Conservation (phyloP, 2,888 invertebrate genomes). For the Anoplius nigerrimus region DNA sequence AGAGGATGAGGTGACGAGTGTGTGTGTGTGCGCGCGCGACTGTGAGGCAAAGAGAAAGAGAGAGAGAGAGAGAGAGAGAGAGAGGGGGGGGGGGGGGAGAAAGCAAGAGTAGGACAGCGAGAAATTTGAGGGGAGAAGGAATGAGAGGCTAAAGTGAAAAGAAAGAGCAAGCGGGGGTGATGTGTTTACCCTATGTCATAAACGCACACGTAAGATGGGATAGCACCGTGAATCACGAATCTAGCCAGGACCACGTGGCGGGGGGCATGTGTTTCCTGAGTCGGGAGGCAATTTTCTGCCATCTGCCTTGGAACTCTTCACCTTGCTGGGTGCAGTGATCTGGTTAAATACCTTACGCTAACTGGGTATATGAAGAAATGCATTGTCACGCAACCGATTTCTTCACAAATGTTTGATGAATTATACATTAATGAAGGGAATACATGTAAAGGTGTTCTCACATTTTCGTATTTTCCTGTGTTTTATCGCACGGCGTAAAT, state of each 20-base stretch:
- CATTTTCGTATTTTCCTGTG: too few species aligned
- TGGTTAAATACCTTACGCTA: too few species aligned
- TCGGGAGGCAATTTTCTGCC: slow-evolving; percentile 53
- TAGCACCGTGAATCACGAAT: slow-evolving; percentile 51
- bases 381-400: too few species aligned
- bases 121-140: slow-evolving; percentile 27
- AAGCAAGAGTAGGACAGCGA: too few species aligned
- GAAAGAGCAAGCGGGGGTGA: too few species aligned
- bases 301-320: slow-evolving; percentile 50
- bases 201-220: slow-evolving; percentile 56
- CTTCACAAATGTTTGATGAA: too few species aligned
- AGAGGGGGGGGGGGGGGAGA: neutral
- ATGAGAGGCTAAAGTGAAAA: too few species aligned
- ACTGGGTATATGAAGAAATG: too few species aligned
- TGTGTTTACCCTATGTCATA: slow-evolving; percentile 52
- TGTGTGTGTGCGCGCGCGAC: neutral
- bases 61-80: slow-evolving; percentile 5
- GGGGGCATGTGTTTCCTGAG: slow-evolving; percentile 63
- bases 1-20: neutral
- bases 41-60: slow-evolving; percentile 18
- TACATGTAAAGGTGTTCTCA: too few species aligned
- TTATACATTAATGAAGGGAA: too few species aligned
- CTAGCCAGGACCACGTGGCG: slow-evolving; percentile 62
- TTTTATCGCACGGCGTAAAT: too few species aligned
- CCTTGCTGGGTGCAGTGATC: too few species aligned